Percentiles rank a stretch among this genome's conserved stretches.
phyloP scores from a whole-genome alignment of 2,113 vertebrate genomes.

The Ia io region DNA sequence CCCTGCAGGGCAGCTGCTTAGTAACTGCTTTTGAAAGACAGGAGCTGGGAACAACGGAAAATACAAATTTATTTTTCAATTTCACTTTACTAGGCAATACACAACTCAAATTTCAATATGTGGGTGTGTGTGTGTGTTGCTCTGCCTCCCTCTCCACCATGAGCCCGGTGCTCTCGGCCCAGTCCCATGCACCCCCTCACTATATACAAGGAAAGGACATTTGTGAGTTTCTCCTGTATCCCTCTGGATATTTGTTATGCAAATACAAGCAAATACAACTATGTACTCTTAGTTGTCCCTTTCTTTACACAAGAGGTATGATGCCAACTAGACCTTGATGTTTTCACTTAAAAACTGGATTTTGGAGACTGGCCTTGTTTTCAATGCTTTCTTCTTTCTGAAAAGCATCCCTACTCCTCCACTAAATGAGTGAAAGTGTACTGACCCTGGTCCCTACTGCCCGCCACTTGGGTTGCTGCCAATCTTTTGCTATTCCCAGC shows the following conservation, averaged over 20 bases:
- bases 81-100: neutral
- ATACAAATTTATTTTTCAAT: neutral
- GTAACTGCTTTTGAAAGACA: neutral
- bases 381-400: neutral
- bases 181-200: neutral
- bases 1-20: neutral
- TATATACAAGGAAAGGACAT: neutral
- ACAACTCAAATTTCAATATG: neutral
- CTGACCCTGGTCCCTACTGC: neutral
- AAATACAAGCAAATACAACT: neutral
- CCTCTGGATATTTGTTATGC: neutral
- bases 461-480: neutral
- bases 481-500: neutral
- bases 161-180: neutral
- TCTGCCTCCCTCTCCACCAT: neutral
- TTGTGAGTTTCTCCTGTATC: neutral
- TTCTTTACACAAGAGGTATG: neutral
- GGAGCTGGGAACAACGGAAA: neutral
- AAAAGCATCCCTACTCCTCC: neutral
- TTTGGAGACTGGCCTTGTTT: neutral
- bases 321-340: neutral
- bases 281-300: neutral
- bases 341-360: neutral
- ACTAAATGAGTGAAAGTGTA: fast-evolving
- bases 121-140: neutral